Conservation (phyloP, 2,797 vertebrate genomes). For the Phrynocephalus vlangalii region DNA sequence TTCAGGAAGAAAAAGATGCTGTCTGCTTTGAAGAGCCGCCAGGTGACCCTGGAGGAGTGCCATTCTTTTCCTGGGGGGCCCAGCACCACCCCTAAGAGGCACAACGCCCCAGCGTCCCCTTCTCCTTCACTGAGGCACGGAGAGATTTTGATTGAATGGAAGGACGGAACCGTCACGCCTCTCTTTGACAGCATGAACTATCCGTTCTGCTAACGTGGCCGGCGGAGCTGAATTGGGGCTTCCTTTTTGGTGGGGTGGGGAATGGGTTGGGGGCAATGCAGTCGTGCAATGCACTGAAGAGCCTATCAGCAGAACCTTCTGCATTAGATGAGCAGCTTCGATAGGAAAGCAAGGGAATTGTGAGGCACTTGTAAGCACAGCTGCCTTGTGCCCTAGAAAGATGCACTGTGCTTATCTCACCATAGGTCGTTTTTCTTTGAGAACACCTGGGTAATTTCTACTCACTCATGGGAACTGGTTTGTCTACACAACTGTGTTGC, state of each 20-base stretch:
- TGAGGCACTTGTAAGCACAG: neutral
- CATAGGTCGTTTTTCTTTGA: too few species aligned
- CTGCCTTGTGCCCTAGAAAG: conserved; percentile 1
- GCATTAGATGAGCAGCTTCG: conserved; percentile 25
- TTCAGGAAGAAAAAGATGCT: conserved; percentile 84
- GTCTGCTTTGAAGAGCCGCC: conserved; percentile 83
- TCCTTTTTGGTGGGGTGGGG: neutral
- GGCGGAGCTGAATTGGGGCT: neutral
- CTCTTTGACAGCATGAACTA: conserved; percentile 79
- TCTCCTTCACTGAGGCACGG: conserved; percentile 81
- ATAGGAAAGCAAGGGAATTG: conserved; percentile 29
- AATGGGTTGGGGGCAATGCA: accelerated
- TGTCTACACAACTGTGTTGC: too few species aligned
- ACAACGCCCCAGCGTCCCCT: conserved; percentile 60
- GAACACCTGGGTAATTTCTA: too few species aligned
- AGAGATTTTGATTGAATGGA: conserved; percentile 90
- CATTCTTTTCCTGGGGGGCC: conserved; percentile 67
- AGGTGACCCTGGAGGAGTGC: conserved; percentile 76
- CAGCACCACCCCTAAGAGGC: conserved; percentile 31
- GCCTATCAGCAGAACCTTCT: neutral
- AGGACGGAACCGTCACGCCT: conserved; percentile 86
- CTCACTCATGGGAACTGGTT: too few species aligned
- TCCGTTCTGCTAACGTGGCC: conserved; percentile 47
- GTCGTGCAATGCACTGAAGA: neutral
- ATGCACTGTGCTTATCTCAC: too few species aligned